Evolutionary conservation across 2,113 vertebrate species (phyloP).

Genomic region (Carassius auratus): DNA sequence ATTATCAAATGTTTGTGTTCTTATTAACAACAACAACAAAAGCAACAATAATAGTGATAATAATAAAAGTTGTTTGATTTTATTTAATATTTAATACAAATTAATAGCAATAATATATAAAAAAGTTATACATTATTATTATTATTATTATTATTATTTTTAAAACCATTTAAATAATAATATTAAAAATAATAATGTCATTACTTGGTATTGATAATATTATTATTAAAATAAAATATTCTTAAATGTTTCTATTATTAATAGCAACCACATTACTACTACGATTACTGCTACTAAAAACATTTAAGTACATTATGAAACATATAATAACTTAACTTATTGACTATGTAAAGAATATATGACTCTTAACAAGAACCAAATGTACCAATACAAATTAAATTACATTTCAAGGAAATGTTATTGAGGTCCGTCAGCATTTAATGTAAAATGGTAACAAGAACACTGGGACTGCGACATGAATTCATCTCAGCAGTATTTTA

Average conservation of each 20-base stretch:
- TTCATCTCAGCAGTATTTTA: background rate
- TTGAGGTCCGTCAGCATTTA: background rate
- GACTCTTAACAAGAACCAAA: background rate
- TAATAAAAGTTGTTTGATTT: no score
- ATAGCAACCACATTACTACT: background rate
- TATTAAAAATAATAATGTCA: background rate
- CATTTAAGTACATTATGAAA: background rate
- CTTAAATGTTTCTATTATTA: background rate
- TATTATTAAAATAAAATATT: background rate
- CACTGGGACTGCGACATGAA: background rate
- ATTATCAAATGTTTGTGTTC: no score
- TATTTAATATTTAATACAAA: background rate
- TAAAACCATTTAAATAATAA: no score
- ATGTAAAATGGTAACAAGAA: background rate
- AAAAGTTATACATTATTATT: no score
- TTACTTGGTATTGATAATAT: background rate
- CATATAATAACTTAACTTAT: background rate
- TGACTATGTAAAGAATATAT: background rate
- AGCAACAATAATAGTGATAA: background rate
- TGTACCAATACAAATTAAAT: background rate
- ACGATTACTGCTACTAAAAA: no score
- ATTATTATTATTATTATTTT: no score
- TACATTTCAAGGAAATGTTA: background rate
- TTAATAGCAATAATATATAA: background rate
- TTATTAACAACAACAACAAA: background rate